These are phyloP conservation scores for Aproaerema taeniolella DNA, from an alignment of 2,888 invertebrate genomes.

Conservation along the genomic window DNA sequence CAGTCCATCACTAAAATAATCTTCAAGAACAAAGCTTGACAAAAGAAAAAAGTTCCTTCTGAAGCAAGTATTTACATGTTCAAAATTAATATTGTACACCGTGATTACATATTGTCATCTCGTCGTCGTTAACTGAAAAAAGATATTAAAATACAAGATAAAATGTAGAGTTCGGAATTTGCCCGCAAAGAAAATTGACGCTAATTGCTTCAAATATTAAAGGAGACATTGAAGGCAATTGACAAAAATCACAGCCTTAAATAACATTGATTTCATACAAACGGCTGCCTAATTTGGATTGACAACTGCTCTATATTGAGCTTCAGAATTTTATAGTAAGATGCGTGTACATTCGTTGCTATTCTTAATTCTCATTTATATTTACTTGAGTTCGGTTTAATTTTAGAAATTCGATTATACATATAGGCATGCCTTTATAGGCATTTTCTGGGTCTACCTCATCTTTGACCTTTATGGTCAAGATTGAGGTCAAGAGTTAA, in stretches of 20 bases:
- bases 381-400: too few species aligned
- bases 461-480: too few species aligned
- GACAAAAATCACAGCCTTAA: constrained; percentile 30
- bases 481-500: too few species aligned
- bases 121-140: constrained; percentile 33
- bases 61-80: not conserved
- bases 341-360: too few species aligned
- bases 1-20: too few species aligned
- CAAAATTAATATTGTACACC: not conserved
- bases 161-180: constrained; percentile 31
- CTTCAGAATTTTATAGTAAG: not conserved
- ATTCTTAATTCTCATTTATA: too few species aligned
- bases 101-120: too few species aligned
- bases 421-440: too few species aligned
- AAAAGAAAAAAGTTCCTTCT: not conserved
- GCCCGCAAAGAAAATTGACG: constrained; percentile 38
- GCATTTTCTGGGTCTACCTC: too few species aligned
- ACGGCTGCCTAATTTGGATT: constrained; percentile 11
- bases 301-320: not conserved
- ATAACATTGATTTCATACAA: constrained; percentile 17
- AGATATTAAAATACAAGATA: too few species aligned
- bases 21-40: too few species aligned
- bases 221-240: constrained; percentile 35
- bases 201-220: constrained; percentile 43
- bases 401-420: too few species aligned